Evolutionary conservation across 2,113 vertebrate species (phyloP).

Genomic region (Opisthocomus hoazin): DNA sequence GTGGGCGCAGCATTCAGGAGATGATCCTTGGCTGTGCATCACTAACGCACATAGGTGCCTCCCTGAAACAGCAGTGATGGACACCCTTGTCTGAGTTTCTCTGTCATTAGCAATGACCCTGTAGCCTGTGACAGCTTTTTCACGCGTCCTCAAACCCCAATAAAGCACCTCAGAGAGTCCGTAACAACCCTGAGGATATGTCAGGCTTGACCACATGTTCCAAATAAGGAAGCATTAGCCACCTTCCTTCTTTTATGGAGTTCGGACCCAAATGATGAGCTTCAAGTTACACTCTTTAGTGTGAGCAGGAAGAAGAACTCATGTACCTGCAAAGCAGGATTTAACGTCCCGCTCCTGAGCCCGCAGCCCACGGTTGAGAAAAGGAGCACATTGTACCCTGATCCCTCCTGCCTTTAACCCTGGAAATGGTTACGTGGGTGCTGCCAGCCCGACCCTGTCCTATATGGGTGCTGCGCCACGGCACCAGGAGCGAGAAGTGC

Average conservation of each 20-base stretch:
- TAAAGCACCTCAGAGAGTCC: not conserved
- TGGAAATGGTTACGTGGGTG: not conserved
- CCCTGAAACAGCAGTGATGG: not conserved
- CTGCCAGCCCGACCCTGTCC: not conserved
- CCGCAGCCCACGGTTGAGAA: not conserved
- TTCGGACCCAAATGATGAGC: not conserved
- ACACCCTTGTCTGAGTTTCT: not conserved
- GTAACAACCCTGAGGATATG: not conserved
- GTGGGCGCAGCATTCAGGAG: constrained; percentile 36
- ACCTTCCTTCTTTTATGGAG: not conserved
- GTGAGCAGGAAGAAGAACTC: not conserved
- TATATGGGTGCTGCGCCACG: not conserved
- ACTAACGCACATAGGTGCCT: not conserved
- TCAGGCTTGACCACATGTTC: not conserved
- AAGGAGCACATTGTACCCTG: not conserved
- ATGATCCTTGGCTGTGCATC: not conserved
- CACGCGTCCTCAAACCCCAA: not conserved
- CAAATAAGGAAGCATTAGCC: not conserved
- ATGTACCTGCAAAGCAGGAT: not conserved
- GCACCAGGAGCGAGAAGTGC: not conserved
- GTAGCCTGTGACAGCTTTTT: not conserved
- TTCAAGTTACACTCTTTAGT: not conserved
- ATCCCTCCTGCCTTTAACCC: not conserved
- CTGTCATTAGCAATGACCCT: not conserved
- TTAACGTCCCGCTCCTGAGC: not conserved